Percentiles rank a stretch among this genome's conserved stretches.
Conservation (phyloP, 2,113 vertebrate species). For the Platysternon megacephalum region DNA sequence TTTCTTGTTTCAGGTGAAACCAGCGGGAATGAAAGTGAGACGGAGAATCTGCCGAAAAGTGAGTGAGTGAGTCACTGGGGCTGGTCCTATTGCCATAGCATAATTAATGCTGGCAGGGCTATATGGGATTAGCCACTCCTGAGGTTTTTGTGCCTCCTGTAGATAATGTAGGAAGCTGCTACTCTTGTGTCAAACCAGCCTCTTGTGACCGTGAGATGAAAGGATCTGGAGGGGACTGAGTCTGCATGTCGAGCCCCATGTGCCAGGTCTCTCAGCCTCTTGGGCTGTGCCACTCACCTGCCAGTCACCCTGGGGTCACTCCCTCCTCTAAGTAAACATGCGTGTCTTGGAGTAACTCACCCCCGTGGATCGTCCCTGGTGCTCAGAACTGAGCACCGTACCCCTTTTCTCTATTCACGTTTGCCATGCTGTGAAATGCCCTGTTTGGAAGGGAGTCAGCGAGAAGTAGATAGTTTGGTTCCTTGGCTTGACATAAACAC, state of each 20-base stretch:
- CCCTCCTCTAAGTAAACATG: background rate
- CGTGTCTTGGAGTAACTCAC: background rate
- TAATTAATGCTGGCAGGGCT: background rate
- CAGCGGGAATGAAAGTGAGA: conserved; percentile 94
- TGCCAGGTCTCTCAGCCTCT: background rate
- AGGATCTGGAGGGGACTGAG: background rate
- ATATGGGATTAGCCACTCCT: background rate
- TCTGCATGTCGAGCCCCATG: background rate
- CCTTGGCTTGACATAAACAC: background rate
- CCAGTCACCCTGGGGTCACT: background rate
- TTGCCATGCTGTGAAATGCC: background rate
- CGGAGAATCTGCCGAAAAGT: conserved; percentile 91
- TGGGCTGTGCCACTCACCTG: background rate
- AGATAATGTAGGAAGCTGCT: background rate
- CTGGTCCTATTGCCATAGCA: conserved; percentile 43
- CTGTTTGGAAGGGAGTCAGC: background rate
- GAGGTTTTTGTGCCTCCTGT: background rate
- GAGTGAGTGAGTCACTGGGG: conserved; percentile 77
- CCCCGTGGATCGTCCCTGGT: background rate
- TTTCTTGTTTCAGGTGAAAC: conserved; percentile 88
- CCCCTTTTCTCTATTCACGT: background rate
- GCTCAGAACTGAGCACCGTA: background rate
- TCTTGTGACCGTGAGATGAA: background rate
- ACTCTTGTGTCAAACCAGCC: background rate
- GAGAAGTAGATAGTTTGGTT: background rate